Evolutionary conservation across 2,113 vertebrate genomes (phyloP).

Genomic region (Cercopithecus mona): DNA sequence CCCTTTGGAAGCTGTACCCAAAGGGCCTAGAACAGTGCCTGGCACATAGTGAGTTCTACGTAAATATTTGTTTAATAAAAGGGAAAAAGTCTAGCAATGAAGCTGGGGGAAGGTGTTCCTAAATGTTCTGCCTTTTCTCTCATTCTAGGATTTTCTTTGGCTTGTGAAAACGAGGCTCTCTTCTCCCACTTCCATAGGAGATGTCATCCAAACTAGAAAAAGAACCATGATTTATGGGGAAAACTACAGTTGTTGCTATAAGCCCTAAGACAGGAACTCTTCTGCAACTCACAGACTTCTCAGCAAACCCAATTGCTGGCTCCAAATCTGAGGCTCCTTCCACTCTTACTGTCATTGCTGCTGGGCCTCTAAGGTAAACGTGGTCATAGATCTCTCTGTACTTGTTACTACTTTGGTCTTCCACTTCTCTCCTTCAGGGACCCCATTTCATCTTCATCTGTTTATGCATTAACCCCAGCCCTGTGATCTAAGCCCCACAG

Average conservation of each 20-base stretch:
- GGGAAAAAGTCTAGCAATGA: neutral
- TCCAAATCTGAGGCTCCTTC: conserved; percentile 29
- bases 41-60: neutral
- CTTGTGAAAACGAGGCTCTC: neutral
- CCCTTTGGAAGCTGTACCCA: neutral
- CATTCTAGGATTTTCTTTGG: neutral
- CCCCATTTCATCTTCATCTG: neutral
- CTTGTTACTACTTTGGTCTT: neutral
- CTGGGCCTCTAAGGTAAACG: neutral
- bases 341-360: neutral
- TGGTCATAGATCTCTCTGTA: neutral
- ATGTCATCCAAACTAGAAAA: conserved; percentile 48
- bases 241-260: conserved; percentile 42
- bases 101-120: neutral
- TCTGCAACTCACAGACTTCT: conserved; percentile 18
- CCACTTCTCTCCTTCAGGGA: neutral
- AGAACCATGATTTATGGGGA: neutral
- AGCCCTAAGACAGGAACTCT: conserved; percentile 23
- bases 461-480: neutral
- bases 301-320: conserved; percentile 19
- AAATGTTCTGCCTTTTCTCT: neutral
- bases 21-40: neutral
- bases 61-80: conserved; percentile 33
- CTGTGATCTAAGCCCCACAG: conserved; percentile 17
- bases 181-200: conserved; percentile 21